Conservation (phyloP, 2,888 invertebrate genomes). For the Lacanobia wlatinum region DNA sequence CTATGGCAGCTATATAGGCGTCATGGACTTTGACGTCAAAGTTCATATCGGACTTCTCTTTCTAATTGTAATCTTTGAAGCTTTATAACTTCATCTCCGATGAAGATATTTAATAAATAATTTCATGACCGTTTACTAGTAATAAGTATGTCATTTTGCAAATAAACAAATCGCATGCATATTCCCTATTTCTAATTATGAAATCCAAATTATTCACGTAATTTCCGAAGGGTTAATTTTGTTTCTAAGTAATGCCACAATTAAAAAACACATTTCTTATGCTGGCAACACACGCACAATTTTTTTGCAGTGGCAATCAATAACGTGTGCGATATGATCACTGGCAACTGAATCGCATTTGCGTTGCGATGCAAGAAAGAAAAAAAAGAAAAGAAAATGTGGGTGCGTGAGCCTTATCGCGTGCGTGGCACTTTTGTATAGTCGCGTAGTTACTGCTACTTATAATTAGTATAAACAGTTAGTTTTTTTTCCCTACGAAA, state of each 20-base stretch:
- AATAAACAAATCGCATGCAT: no score
- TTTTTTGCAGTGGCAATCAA: slow-evolving; percentile 63
- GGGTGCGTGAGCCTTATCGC: slow-evolving; percentile 61
- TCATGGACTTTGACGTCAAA: no score
- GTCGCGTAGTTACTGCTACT: slow-evolving; percentile 48
- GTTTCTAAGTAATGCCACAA: slow-evolving; percentile 23
- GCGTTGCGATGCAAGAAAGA: slow-evolving; percentile 42
- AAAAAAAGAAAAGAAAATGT: slow-evolving; percentile 28
- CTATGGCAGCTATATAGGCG: no score
- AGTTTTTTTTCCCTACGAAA: slow-evolving; percentile 35
- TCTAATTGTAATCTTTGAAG: no score
- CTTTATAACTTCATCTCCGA: no score
- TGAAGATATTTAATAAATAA: no score
- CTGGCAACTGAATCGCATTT: slow-evolving; percentile 53
- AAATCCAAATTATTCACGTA: slow-evolving; percentile 41
- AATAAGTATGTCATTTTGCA: no score
- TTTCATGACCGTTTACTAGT: no score
- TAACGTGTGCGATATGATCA: slow-evolving; percentile 55
- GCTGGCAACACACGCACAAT: slow-evolving; percentile 48
- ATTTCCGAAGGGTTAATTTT: slow-evolving; percentile 44
- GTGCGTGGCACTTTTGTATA: slow-evolving; percentile 42
- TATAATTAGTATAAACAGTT: slow-evolving; percentile 58
- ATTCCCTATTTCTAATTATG: no score
- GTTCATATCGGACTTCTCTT: no score
- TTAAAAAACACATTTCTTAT: slow-evolving; percentile 53